A percentile compares a stretch with the other conserved stretches of the same genome.
Conservation (phyloP, 2,797 vertebrate genomes). For the Gephyroberyx darwinii region DNA sequence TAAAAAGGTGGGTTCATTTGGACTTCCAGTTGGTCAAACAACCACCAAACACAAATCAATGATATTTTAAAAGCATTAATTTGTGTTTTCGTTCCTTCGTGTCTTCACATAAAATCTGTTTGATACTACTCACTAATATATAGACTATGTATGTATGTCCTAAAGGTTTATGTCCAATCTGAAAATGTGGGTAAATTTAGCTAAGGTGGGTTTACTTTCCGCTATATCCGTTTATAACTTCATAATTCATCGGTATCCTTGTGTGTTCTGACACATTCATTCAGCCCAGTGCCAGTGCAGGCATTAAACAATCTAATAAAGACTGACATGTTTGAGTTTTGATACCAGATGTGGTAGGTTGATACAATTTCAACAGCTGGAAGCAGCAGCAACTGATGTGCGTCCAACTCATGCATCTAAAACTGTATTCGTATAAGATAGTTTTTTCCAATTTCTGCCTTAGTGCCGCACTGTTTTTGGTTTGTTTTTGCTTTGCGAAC, state of each 20-base stretch:
- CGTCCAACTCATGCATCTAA: slow-evolving; percentile 14
- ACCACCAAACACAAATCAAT: too few relatives aligned
- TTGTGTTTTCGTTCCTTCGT: too few relatives aligned
- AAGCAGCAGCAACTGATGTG: not conserved
- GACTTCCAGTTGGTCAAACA: too few relatives aligned
- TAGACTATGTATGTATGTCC: too few relatives aligned
- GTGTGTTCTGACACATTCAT: not conserved
- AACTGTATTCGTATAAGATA: slow-evolving; percentile 14
- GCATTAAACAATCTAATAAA: not conserved
- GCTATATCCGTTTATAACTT: not conserved
- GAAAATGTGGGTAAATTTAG: too few relatives aligned
- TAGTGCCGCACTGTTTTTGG: slow-evolving; percentile 10
- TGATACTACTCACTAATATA: too few relatives aligned
- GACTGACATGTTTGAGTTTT: not conserved
- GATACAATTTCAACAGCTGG: too few relatives aligned
- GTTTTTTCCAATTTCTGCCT: slow-evolving; percentile 14
- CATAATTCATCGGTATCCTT: not conserved
- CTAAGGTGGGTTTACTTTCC: too few relatives aligned
- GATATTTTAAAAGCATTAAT: too few relatives aligned
- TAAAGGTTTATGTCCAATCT: too few relatives aligned
- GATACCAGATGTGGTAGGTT: not conserved
- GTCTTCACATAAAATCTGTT: too few relatives aligned
- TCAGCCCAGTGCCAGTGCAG: not conserved
- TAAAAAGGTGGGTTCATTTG: too few relatives aligned
- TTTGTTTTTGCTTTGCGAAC: slow-evolving; percentile 50